Evolutionary conservation across 2,888 invertebrate species (phyloP).

Genomic region (Azorinus chamasolen): DNA sequence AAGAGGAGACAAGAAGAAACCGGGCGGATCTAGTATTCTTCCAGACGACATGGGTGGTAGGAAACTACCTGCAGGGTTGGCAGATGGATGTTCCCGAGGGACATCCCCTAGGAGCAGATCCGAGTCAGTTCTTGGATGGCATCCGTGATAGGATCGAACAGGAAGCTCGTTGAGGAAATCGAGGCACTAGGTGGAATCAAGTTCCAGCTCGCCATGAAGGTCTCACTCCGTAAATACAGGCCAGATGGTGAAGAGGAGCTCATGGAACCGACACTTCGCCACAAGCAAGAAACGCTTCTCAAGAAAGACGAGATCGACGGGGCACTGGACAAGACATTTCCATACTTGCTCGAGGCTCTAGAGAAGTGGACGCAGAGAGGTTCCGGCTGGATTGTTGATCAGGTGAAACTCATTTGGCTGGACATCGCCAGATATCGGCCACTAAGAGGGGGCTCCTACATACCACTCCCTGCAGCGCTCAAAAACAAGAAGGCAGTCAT

Average conservation of each 20-base stretch:
- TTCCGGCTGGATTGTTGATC: no score
- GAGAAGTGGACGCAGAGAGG: no score
- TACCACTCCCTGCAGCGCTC: no score
- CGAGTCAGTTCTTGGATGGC: neutral
- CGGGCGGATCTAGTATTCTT: neutral
- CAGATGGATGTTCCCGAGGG: neutral
- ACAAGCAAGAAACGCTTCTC: slow-evolving; percentile 19
- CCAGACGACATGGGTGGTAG: neutral
- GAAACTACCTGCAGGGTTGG: slow-evolving; percentile 2
- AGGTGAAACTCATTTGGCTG: no score
- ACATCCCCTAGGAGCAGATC: neutral
- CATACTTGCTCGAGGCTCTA: no score
- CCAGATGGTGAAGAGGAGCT: slow-evolving; percentile 15
- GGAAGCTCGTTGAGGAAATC: slow-evolving; percentile 10
- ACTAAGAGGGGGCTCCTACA: no score
- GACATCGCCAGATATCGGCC: no score
- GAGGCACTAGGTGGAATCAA: slow-evolving; percentile 10
- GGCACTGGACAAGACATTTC: slow-evolving; percentile 12
- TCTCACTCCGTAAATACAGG: slow-evolving; percentile 12
- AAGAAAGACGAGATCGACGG: slow-evolving; percentile 8
- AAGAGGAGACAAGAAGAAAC: neutral
- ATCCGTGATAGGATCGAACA: no score
- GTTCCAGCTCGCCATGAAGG: neutral
- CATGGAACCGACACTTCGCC: slow-evolving; percentile 11
- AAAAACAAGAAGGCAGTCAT: no score